These are phyloP conservation scores for Heliopora coerulea DNA, from an alignment of 92 coral and sea anemone genomes.

Conservation along the genomic window DNA sequence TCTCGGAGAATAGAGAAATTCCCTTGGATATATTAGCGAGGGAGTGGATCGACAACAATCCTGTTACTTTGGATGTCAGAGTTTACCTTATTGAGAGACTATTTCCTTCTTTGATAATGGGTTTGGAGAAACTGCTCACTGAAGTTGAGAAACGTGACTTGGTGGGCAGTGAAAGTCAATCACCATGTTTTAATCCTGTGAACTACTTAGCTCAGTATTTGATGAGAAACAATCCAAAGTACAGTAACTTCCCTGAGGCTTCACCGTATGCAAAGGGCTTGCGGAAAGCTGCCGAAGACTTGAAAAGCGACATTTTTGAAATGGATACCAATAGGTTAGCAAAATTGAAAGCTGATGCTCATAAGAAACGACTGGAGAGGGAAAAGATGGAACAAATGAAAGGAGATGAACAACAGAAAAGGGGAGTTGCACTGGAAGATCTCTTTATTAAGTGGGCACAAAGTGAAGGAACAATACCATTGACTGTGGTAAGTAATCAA, in stretches of 20 bases:
- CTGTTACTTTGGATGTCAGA: conserved; percentile 71
- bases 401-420: conserved; percentile 67
- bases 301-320: conserved; percentile 77
- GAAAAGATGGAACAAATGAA: conserved; percentile 71
- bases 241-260: conserved; percentile 86
- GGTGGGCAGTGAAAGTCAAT: conserved; percentile 70
- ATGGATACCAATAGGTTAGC: conserved; percentile 76
- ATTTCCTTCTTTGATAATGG: conserved; percentile 85
- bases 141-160: conserved; percentile 78
- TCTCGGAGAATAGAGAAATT: conserved; percentile 51
- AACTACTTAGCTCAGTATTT: conserved; percentile 83
- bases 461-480: conserved; percentile 72
- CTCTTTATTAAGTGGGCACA: conserved; percentile 91
- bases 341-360: conserved; percentile 79
- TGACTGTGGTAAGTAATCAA: conserved; percentile 68
- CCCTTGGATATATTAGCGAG: conserved; percentile 85
- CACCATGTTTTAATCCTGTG: conserved; percentile 86
- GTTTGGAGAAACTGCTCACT: conserved; percentile 81
- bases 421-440: conserved; percentile 74
- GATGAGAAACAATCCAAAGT: conserved; percentile 92
- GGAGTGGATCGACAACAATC: conserved; percentile 87
- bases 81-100: conserved; percentile 80
- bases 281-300: conserved; percentile 79
- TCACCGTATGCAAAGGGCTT: conserved; percentile 93
- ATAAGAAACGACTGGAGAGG: conserved; percentile 66